Evolutionary conservation across 2,797 vertebrate species (phyloP), one percentile per base, ranked within the genome.

Genomic region (Sparidentex hasta): DNA sequence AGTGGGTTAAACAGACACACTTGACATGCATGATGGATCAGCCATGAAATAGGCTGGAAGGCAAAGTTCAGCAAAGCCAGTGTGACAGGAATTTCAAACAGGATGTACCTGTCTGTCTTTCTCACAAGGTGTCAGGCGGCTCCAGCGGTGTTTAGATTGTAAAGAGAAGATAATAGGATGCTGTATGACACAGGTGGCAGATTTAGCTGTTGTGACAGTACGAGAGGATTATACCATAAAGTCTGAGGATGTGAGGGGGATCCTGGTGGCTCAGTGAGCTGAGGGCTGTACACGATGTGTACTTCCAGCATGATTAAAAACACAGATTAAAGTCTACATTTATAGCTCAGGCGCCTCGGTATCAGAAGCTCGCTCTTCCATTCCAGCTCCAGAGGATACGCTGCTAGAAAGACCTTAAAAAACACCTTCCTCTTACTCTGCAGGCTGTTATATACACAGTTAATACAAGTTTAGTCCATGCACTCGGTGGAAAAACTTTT

Each of bases 1-100:
- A 87, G 85, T 61, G 81, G 88, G 88, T 92, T 92, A 90, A 92
- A 90, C 71, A 90, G 82, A 88, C 81, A 84, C 83, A 80, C 84
- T 84, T 85, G 85, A 85, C 76, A 88, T 78, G 82, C 86, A 88
- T 87, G 86, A 92, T 87, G 87, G 85, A 91, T 91, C 85, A 80
- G 82, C 78, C 47, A 71, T 90, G 87, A 92, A 93, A 90, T 86
- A 87, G 82, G 83, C 88, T 89, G 72, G 54, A 76, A 90, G 87
- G 87, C 82, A 87, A 86, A 86, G 87, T 88, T 91, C 80, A 83
- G 84, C 17, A 73, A 82, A 80, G 71, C 59, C 71, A 9, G 33
- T 69, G 66, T 90, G 88, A 90, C 77, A 76, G 65, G 76, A 89
- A 88, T 92, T 80, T 88, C 69, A 90, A 92, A 80, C 67, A 87